phyloP scores from a whole-genome alignment of 2,113 vertebrate genomes.

The Isichthys henryi region DNA sequence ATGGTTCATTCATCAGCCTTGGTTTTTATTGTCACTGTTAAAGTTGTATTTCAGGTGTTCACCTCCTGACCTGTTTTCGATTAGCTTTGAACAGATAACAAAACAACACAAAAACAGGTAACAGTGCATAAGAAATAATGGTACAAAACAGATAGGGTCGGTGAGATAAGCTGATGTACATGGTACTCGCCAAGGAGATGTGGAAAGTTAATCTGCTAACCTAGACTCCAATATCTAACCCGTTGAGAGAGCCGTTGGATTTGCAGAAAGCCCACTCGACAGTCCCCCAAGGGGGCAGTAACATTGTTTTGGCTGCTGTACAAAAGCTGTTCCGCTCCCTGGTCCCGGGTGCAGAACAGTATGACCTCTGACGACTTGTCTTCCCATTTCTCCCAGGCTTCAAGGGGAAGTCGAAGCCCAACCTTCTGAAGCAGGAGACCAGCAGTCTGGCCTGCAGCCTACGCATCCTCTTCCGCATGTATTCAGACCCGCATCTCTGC shows the following conservation, averaged over 20 bases:
- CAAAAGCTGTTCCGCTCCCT: background rate
- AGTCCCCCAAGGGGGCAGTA: background rate
- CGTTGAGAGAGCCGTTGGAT: background rate
- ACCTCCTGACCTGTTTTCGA: background rate
- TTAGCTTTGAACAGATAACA: background rate
- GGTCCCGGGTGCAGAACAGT: background rate
- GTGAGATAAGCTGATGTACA: background rate
- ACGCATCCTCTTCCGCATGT: conserved; percentile 91
- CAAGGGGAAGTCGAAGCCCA: conserved; percentile 98
- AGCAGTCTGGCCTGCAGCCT: conserved; percentile 93
- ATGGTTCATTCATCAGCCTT: background rate
- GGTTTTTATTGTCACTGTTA: background rate
- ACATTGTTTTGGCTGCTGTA: background rate
- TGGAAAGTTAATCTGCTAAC: background rate
- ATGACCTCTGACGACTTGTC: background rate
- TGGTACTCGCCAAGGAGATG: background rate
- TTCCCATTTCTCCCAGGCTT: conserved; percentile 65
- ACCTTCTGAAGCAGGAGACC: conserved; percentile 95
- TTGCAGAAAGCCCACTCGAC: background rate
- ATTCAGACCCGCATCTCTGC: conserved; percentile 71
- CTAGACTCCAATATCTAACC: background rate
- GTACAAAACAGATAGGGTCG: background rate
- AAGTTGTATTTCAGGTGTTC: background rate
- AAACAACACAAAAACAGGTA: background rate
- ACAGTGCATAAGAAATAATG: background rate